Conservation (phyloP, 2,113 vertebrate species). For the Alaudala cheleensis region DNA sequence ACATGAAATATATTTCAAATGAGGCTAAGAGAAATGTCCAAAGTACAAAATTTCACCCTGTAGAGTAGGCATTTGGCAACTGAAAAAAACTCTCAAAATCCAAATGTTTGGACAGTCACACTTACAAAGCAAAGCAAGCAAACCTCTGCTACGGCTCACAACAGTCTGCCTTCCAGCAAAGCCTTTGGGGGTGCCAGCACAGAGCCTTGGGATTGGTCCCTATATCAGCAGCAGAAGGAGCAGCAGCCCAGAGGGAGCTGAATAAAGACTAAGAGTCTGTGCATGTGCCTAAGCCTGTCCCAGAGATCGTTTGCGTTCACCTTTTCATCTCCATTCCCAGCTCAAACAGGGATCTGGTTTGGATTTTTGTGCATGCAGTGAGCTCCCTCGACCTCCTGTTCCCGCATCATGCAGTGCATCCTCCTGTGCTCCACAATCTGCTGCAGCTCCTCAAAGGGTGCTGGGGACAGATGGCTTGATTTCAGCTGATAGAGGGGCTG, state of each 20-base stretch:
- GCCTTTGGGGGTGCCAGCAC: neutral
- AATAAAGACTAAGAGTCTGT: rapidly evolving
- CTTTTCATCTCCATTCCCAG: neutral
- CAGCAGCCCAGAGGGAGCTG: neutral
- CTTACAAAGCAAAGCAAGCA: neutral
- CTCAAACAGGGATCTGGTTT: neutral
- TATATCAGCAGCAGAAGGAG: neutral
- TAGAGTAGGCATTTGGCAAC: neutral
- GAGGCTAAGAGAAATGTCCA: neutral
- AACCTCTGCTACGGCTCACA: rapidly evolving
- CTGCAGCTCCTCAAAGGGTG: neutral
- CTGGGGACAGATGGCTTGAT: neutral
- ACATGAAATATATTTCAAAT: neutral
- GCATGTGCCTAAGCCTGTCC: neutral
- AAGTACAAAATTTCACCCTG: neutral
- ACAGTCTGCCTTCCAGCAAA: neutral
- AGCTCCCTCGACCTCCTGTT: neutral
- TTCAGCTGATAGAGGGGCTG: constrained; percentile 21
- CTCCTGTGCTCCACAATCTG: neutral
- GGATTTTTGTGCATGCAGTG: neutral
- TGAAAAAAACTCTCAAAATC: neutral
- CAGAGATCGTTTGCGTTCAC: rapidly evolving
- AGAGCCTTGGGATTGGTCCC: rapidly evolving
- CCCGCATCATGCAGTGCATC: neutral
- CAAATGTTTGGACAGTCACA: neutral